Evolutionary conservation across 2,888 invertebrate genomes (phyloP), one percentile per base, ranked within the genome.

Genomic region (Paralinhomoeus sp.): DNA sequence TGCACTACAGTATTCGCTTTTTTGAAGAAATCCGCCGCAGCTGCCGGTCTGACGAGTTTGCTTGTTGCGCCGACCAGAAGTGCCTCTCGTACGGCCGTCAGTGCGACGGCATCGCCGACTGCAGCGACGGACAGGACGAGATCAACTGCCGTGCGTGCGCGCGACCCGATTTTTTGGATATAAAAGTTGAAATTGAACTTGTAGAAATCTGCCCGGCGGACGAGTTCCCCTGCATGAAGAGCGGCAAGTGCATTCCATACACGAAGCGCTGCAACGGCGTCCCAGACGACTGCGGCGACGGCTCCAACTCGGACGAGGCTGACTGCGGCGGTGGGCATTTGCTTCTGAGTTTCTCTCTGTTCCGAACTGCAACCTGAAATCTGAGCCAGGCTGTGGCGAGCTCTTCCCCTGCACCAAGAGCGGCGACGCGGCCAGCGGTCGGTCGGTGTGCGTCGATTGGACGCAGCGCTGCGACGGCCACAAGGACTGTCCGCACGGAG

Each of bases 221-320:
- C 35, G 55, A 59, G 39, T 60, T 56, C 39, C 57, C 58, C 2
- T 59, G 59, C 46, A 55, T 55, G 22, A 55, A 57, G 36, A 51
- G 51, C 31, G 56, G 51, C 7, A 41, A 45, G 15, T 59, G 59
- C 48, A 58, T 59, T 46, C 46, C 48, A 1, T 52, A 54, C 2
- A 47, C 45, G 21, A 52, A 55, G 38, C 43, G 57, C n/a, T 58
- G 59, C 47, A 57, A 59, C 41, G 58, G 57, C n/a, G 50, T 53
- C 7, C 47, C 51, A 2, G 57, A 59, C 46, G 59, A 59, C 40
- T 59, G 59, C 43, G 51, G 45, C 7, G 59, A 59, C 46, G 57
- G 55, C 12, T 50, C 54, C n/a, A 59, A 59, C 46, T 40, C 54
- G 37, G 59, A 59, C 44, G 59, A 59, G 45, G 48, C 12, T 2